phyloP scores from a whole-genome alignment of 2,888 invertebrate species.

The Conus canariensis region DNA sequence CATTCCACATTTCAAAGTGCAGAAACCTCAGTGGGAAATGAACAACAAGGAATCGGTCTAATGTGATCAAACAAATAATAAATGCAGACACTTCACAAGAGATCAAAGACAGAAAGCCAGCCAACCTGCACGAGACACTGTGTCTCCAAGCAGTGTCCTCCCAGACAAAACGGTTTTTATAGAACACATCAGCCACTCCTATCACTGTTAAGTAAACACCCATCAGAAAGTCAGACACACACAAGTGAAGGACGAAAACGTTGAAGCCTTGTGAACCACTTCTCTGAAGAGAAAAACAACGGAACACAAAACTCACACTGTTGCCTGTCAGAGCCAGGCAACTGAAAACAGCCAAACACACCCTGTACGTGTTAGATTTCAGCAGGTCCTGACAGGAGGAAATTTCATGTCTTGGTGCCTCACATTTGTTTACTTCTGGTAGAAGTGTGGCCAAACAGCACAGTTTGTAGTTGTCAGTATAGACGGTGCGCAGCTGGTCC shows the following conservation, averaged over 20 bases:
- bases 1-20: slow-evolving; percentile 58
- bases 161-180: slow-evolving; percentile 60
- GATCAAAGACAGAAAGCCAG: slow-evolving; percentile 42
- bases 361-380: background rate
- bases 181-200: slow-evolving; percentile 18
- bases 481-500: background rate
- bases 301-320: background rate
- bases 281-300: background rate
- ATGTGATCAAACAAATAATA: slow-evolving; percentile 80
- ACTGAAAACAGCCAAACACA: background rate
- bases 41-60: slow-evolving; percentile 84
- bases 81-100: slow-evolving; percentile 16
- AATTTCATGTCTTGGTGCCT: slow-evolving; percentile 31
- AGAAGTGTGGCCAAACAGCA: slow-evolving; percentile 29
- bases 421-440: background rate
- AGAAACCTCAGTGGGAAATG: slow-evolving; percentile 79
- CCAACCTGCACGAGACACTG: slow-evolving; percentile 56
- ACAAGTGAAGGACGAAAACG: slow-evolving; percentile 43
- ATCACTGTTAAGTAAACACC: background rate
- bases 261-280: background rate
- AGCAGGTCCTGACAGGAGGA: slow-evolving; percentile 38
- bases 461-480: slow-evolving; percentile 31
- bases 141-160: slow-evolving; percentile 58
- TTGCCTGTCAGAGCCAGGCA: slow-evolving; percentile 5
- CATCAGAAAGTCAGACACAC: slow-evolving; percentile 46